Percentiles rank a stretch among this genome's conserved stretches.
These are phyloP conservation scores for Coturnix japonica DNA, from an alignment of 2,113 vertebrate species.

Conservation along the genomic window DNA sequence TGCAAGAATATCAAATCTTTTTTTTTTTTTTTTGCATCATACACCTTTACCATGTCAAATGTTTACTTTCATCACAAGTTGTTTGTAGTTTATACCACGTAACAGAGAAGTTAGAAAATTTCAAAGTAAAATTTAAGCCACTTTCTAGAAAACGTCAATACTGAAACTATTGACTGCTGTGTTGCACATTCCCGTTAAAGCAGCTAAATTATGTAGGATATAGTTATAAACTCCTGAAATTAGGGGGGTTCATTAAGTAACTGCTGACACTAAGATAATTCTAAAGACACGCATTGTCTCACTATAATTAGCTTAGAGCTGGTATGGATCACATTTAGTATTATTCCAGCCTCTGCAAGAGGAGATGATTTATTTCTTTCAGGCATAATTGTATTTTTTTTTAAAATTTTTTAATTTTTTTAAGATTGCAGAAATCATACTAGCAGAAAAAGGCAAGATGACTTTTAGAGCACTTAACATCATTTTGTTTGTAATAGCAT, in stretches of 20 bases:
- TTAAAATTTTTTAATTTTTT: no score
- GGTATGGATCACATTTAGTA: neutral
- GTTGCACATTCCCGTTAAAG: neutral
- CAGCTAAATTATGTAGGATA: neutral
- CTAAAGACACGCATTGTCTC: neutral
- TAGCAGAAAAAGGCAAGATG: conserved; percentile 14
- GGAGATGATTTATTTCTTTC: conserved; percentile 39
- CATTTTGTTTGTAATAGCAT: neutral
- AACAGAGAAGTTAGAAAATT: neutral
- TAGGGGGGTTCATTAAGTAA: neutral
- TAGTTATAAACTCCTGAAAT: neutral
- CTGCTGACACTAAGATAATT: neutral
- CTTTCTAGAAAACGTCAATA: neutral
- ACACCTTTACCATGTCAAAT: neutral
- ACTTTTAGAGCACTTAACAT: conserved; percentile 26
- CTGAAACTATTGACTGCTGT: neutral
- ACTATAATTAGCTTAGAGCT: conserved; percentile 32
- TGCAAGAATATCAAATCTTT: neutral
- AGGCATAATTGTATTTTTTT: conserved; percentile 39
- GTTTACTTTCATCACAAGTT: neutral
- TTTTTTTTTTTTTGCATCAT: neutral
- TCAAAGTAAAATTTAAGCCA: neutral
- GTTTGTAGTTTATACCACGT: neutral
- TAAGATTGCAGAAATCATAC: neutral
- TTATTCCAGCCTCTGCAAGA: neutral